Evolutionary conservation across 2,888 invertebrate species (phyloP).

Genomic region (Cephus nigrinus): DNA sequence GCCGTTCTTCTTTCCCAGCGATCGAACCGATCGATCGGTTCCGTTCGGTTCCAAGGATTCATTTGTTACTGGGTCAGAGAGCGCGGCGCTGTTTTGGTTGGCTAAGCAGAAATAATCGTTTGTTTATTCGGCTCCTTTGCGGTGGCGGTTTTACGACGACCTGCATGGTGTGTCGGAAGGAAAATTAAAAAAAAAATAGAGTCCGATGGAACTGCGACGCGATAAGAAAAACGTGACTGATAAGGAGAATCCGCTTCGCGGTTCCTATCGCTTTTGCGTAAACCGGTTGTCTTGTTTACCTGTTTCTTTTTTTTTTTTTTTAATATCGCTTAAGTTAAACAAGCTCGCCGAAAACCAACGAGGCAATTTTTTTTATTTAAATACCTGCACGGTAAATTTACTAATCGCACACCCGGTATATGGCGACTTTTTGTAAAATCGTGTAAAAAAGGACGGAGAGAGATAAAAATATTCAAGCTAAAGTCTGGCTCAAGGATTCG

Average conservation of each 20-base stretch:
- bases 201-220: neutral
- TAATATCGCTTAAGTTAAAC: neutral
- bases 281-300: neutral
- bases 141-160: neutral
- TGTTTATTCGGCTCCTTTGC: neutral
- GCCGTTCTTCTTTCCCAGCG: constrained; percentile 35
- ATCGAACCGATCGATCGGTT: constrained; percentile 32
- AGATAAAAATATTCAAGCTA: neutral
- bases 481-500: neutral
- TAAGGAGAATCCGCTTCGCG: neutral
- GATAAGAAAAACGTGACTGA: neutral
- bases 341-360: no score
- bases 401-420: no score
- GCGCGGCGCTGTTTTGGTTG: constrained; percentile 21
- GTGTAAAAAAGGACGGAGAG: neutral
- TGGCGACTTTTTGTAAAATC: neutral
- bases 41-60: constrained; percentile 35
- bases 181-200: neutral
- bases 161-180: neutral
- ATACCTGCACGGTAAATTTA: no score
- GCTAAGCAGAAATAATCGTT: constrained; percentile 15
- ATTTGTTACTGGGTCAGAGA: constrained; percentile 37
- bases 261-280: neutral
- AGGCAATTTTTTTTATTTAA: no score
- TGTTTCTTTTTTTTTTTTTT: neutral